Evolutionary conservation across 2,113 vertebrate species (phyloP).

Genomic region (Rissa tridactyla): DNA sequence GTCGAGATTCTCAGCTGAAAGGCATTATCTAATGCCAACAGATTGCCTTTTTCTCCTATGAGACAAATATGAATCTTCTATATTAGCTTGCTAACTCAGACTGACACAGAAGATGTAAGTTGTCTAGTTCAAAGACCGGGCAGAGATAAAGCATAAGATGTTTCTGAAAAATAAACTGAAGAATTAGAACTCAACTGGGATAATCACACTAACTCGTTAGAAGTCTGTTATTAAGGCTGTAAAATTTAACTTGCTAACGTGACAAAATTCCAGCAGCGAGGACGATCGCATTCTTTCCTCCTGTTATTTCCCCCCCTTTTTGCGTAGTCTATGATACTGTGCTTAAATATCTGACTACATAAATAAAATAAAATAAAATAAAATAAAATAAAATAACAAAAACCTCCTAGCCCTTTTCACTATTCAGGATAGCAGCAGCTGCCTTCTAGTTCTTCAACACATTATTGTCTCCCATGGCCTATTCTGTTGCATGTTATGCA

Average conservation of each 20-base stretch:
- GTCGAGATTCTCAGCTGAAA: not conserved
- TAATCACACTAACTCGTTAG: not conserved
- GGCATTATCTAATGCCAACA: not conserved
- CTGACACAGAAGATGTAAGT: not conserved
- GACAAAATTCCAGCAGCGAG: not conserved
- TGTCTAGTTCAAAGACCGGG: not conserved
- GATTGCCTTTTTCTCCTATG: not conserved
- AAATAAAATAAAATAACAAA: not conserved
- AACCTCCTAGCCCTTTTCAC: not conserved
- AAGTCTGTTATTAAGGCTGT: not conserved
- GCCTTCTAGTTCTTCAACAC: not conserved
- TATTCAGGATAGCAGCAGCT: not conserved
- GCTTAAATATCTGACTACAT: not conserved
- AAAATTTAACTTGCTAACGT: not conserved
- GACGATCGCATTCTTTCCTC: not conserved
- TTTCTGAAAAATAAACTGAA: not conserved
- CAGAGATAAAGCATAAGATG: not conserved
- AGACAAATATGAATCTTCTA: not conserved
- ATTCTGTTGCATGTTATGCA: not conserved
- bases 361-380: not conserved
- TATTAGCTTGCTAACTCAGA: not conserved
- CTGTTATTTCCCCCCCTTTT: not conserved
- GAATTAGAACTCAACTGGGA: not conserved
- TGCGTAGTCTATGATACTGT: not conserved
- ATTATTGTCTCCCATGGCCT: not conserved